A percentile compares a stretch with the other conserved stretches of the same genome.
Conservation (phyloP, 2,797 vertebrate species). For the Petrocephalus schoutedeni region DNA sequence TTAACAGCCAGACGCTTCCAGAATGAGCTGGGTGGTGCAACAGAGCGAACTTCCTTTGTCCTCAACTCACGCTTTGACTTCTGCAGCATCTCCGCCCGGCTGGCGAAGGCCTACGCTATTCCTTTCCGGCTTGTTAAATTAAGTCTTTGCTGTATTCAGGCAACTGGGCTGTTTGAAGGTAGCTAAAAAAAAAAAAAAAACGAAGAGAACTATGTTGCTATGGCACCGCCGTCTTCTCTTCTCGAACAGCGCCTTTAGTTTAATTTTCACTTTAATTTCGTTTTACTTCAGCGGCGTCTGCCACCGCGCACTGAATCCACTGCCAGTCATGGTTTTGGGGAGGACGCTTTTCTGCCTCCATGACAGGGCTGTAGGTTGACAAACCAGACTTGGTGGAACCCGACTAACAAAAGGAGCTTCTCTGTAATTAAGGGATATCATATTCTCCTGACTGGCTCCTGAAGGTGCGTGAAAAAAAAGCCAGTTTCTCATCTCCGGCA, state of each 20-base stretch:
- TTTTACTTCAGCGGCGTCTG: not conserved
- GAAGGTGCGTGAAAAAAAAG: not conserved
- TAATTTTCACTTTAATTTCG: not conserved
- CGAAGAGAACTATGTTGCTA: not conserved
- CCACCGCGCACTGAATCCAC: not conserved
- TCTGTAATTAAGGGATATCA: constrained; percentile 6
- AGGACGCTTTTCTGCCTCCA: not conserved
- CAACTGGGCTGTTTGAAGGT: not conserved
- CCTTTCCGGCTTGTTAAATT: not conserved
- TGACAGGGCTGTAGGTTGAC: not conserved
- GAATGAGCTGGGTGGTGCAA: not conserved
- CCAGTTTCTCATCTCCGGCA: constrained; percentile 5
- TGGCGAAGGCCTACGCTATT: not conserved
- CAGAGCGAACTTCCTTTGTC: not conserved
- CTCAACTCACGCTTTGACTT: not conserved
- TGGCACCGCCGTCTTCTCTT: not conserved
- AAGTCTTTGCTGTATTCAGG: not conserved
- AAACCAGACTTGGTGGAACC: not conserved
- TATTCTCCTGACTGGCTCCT: not conserved
- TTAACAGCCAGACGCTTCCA: not conserved
- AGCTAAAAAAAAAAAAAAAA: not conserved
- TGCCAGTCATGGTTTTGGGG: not conserved
- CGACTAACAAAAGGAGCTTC: constrained; percentile 8
- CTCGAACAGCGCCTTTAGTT: not conserved
- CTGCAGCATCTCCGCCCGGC: not conserved